Evolutionary conservation across 2,113 vertebrate species (phyloP).

Genomic region (Zosterops pallidus): DNA sequence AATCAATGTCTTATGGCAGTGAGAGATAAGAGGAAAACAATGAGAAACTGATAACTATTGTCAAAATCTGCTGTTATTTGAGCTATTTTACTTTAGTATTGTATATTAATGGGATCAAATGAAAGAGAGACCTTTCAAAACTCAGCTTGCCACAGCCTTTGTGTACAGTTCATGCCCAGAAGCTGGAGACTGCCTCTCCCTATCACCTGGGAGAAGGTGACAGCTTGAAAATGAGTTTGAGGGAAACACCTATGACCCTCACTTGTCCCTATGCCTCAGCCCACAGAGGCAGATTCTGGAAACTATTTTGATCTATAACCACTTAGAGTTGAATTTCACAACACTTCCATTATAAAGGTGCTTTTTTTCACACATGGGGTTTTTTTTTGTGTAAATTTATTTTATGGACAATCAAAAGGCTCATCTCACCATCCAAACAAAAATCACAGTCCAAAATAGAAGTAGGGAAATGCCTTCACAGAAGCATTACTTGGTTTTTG

Average conservation of each 20-base stretch:
- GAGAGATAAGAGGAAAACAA: background rate
- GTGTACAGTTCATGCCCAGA: background rate
- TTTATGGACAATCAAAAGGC: background rate
- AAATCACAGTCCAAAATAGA: background rate
- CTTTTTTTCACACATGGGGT: fast-evolving
- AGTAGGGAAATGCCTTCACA: background rate
- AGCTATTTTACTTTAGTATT: background rate
- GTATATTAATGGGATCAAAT: background rate
- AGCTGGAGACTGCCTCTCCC: background rate
- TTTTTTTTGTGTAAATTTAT: background rate
- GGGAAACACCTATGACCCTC: background rate
- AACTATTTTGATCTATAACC: background rate
- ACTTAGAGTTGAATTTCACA: background rate
- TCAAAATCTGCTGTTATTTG: background rate
- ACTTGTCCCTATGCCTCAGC: background rate
- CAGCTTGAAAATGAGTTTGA: background rate
- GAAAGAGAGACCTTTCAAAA: background rate
- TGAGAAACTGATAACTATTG: background rate
- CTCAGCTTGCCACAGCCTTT: background rate
- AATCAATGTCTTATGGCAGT: background rate
- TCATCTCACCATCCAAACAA: background rate
- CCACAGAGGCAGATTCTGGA: background rate
- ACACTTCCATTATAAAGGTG: background rate
- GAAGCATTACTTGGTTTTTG: background rate
- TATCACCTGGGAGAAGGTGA: background rate